Base-by-base conservation (phyloP, 2,888 invertebrate genomes). In the Pheosia gnoma region DNA sequence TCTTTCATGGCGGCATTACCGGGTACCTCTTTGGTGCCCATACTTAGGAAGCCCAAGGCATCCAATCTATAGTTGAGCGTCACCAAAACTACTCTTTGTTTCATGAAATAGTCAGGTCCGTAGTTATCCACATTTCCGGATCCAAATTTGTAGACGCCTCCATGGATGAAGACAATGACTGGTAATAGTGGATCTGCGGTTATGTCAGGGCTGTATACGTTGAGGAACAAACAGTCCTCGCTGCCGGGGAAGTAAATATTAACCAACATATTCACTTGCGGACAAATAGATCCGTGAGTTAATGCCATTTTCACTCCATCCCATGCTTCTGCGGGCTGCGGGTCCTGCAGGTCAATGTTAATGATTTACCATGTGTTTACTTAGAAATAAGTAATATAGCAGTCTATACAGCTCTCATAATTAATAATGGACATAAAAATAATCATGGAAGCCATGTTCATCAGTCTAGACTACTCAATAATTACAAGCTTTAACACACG, bases 1-100 rank as follows among this genome's bases (percentile, higher is more conserved):
- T 85, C 85, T 62, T 84, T 83, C 56, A 85, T 63, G 0, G 79
- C 85, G 13, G 83, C 81, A 59, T 85, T 85, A 11, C 85, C 85
- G 36, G 84, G 80, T 8, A 80, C 82, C 37, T 82, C 81, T 62
- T 75, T 61, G 0, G 65, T 74, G 38, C 80, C 80, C 2, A 84
- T 63, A 49, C 82, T 79, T 0, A 85, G 70, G 63, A 82, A 84
- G 4, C 85, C 85, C 9, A 85, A 61, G 0, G 72, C 75, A 59
- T 80, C 85, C 8, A 85, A 67, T 55, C 85, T 75, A 58, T 84
- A 84, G 64, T 85, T 85, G 6, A 83, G 54, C 4, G 84, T 82
- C 0, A 85, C 82, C 0, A 83, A 61, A n/a, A 85, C 71, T 3
- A 83, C 72, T 39, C 73, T 76, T 53, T 82, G 13, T 57, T 70